Percentiles rank a stretch among this genome's conserved stretches.
Evolutionary conservation across 2,888 invertebrate species (phyloP).

Genomic region (Bombylius discolor): DNA sequence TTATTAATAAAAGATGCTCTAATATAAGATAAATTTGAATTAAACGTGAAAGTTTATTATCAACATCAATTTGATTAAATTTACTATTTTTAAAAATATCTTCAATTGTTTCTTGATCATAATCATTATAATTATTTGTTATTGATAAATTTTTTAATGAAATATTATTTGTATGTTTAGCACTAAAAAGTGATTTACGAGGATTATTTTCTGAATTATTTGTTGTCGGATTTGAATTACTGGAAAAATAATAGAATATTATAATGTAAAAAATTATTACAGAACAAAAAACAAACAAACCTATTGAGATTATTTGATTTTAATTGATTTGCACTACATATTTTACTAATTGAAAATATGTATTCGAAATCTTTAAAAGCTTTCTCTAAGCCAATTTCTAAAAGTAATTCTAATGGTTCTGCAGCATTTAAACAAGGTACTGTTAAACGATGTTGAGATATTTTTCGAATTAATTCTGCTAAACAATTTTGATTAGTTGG

Average conservation of each 20-base stretch:
- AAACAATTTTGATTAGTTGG: conserved; percentile 34
- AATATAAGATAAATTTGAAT: conserved; percentile 31
- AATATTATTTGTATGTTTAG: background rate
- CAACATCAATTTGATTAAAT: conserved; percentile 25
- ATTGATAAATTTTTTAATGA: background rate
- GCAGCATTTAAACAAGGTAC: conserved; percentile 32
- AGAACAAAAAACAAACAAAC: background rate
- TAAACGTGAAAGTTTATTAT: conserved; percentile 24
- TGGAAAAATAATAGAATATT: background rate
- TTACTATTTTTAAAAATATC: conserved; percentile 31
- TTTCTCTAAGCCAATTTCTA: conserved; percentile 37
- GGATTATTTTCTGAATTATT: background rate
- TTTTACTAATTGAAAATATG: conserved; percentile 32
- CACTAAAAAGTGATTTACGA: background rate
- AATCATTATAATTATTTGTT: background rate
- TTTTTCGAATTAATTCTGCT: conserved; percentile 33
- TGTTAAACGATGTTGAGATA: conserved; percentile 33
- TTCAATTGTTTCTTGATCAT: conserved; percentile 2
- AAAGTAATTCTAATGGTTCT: conserved; percentile 32
- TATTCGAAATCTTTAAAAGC: conserved; percentile 33
- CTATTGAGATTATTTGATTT: background rate
- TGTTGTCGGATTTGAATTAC: background rate
- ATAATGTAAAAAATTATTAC: background rate
- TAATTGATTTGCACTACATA: conserved; percentile 27
- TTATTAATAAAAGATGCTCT: conserved; percentile 32